phyloP scores from a whole-genome alignment of 2,797 vertebrate species.

The Furcifer pardalis region DNA sequence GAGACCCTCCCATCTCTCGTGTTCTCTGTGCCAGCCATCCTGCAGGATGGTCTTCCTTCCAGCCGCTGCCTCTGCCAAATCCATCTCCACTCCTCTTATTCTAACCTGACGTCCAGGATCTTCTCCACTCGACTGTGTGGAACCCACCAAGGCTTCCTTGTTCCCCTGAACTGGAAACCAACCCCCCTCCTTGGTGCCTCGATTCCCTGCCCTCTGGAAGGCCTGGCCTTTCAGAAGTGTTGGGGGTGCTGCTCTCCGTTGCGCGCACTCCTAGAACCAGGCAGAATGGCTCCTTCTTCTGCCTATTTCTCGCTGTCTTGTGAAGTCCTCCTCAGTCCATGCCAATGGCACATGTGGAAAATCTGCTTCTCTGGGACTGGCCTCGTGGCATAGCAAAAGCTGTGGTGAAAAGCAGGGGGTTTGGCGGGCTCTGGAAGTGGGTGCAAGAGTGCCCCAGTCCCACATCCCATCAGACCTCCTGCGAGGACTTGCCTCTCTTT shows the following conservation, averaged over 20 bases:
- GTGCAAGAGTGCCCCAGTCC: too few relatives aligned
- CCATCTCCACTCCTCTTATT: not conserved
- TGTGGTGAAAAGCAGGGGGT: not conserved
- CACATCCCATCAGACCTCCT: too few relatives aligned
- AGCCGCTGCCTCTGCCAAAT: not conserved
- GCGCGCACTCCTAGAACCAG: too few relatives aligned
- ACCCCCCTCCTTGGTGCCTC: not conserved
- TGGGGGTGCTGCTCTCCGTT: not conserved
- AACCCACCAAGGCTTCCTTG: not conserved
- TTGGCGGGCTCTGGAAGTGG: fast-evolving
- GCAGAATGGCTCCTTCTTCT: not conserved
- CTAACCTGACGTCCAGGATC: not conserved
- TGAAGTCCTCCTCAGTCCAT: not conserved
- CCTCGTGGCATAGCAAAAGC: too few relatives aligned
- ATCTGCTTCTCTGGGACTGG: too few relatives aligned
- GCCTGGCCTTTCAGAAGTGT: too few relatives aligned
- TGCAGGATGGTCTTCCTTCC: not conserved
- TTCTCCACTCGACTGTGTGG: too few relatives aligned
- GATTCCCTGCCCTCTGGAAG: not conserved
- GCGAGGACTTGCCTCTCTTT: not conserved
- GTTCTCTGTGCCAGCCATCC: not conserved
- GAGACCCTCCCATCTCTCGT: not conserved
- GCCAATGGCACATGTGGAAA: not conserved
- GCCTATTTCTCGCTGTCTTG: not conserved
- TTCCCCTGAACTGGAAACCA: not conserved